Evolutionary conservation across 2,113 vertebrate species (phyloP).

Genomic region (Turdus rufiventris): DNA sequence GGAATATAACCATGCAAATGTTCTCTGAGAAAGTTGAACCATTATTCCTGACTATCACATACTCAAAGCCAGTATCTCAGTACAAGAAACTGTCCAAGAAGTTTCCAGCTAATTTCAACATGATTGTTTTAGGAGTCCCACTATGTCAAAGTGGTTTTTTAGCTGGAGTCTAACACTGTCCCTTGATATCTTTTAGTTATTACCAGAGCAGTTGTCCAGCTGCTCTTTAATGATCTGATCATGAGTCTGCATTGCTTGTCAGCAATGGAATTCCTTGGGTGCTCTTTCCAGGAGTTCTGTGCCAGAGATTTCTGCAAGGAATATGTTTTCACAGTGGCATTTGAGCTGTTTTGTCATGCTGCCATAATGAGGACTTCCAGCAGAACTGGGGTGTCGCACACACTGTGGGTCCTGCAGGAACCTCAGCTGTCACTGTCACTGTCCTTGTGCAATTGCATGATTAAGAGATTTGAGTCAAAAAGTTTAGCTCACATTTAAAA

Average conservation of each 20-base stretch:
- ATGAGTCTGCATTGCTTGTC: fast-evolving
- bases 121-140: background rate
- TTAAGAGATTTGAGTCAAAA: background rate
- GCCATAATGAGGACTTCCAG: background rate
- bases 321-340: background rate
- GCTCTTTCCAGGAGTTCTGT: fast-evolving
- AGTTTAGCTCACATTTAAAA: background rate
- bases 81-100: background rate
- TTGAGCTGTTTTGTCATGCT: background rate
- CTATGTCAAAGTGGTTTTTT: background rate
- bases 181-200: background rate
- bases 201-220: background rate
- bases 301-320: background rate
- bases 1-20: background rate
- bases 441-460: background rate
- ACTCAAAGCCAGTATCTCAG: background rate
- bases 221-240: background rate
- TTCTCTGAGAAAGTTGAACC: background rate
- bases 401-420: fast-evolving
- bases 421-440: background rate
- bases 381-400: background rate
- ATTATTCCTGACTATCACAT: fast-evolving
- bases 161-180: background rate
- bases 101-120: background rate
- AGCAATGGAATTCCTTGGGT: background rate